Evolutionary conservation across 2,888 invertebrate species (phyloP).

Genomic region (Corythucha ciliata): DNA sequence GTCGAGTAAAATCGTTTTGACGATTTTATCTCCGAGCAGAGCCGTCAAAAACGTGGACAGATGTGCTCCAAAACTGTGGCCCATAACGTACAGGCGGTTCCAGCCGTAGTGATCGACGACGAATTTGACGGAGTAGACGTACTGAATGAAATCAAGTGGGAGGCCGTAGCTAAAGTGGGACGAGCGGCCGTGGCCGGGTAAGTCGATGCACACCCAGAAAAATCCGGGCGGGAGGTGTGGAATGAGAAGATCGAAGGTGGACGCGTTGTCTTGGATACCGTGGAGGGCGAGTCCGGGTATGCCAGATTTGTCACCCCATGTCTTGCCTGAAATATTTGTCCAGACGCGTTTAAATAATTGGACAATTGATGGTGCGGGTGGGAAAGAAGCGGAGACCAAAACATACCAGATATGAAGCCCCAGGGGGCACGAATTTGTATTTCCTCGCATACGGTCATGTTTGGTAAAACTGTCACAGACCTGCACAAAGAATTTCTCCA

Average conservation of each 20-base stretch:
- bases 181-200: conserved; percentile 44
- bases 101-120: conserved; percentile 41
- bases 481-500: no score
- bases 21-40: conserved; percentile 37
- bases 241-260: conserved; percentile 42
- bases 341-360: no score
- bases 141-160: conserved; percentile 39
- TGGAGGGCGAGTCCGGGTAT: conserved; percentile 42
- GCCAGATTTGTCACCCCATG: conserved; percentile 37
- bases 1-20: conserved; percentile 39
- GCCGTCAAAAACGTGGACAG: conserved; percentile 35
- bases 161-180: conserved; percentile 41
- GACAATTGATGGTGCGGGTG: no score
- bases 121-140: conserved; percentile 36
- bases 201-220: conserved; percentile 42
- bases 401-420: no score
- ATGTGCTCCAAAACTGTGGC: conserved; percentile 44
- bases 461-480: no score
- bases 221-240: conserved; percentile 40
- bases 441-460: no score
- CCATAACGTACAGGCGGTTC: conserved; percentile 39
- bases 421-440: no score
- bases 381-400: no score
- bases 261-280: conserved; percentile 43
- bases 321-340: conserved; percentile 38